Evolutionary conservation across 2,113 vertebrate genomes (phyloP), one percentile per base, ranked within the genome.

Genomic region (Brevimyrus niger): DNA sequence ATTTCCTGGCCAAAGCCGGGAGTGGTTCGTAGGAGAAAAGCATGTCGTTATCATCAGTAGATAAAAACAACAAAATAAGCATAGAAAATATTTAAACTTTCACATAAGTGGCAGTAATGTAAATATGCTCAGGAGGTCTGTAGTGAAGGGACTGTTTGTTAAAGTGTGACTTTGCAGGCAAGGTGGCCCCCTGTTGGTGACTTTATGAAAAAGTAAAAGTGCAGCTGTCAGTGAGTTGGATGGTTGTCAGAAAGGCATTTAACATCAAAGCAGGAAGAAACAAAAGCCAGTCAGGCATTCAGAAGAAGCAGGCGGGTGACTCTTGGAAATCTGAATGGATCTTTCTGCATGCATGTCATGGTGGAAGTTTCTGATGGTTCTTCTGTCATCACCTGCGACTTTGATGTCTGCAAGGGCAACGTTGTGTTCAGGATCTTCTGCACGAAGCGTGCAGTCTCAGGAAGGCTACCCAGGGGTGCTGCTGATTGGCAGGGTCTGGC

Each of bases 371-470:
- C 98, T 84, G 97, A 99, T 0, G 97, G 98, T 89, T 96, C 98
- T 1, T 99, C 98, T 0, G 98, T 99, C 90, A 98, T 99, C 96
- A 99, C 98, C 0, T 99, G 98, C 98, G 98, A 99, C 94, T 99
- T 99, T 76, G 98, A 99, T 0, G 98, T 99, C 89, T 99, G 98
- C 94, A 99, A 98, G 94, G 98, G 98, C 0, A 98, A 99, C 90
- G 95, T 99, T 0, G 96, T 98, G 48, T 99, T 99, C 91, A 99
- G 98, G 93, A 98, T 99, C 93, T 99, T 97, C 90, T 98, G 99
- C 94, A 98, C 98, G 85, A 99, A 99, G 91, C 94, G 97, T 87
- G 96, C 97, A 0, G 97, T 97, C 0, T 55, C 97, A 98, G 93
- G 96, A 97, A 90, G 97, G 98, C 89, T 97, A 97, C 1, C 97